Evolutionary conservation across 1,140 invertebrate genomes (phyloP), one percentile per base, ranked within the genome.

Genomic region (Heliconius nattereri): DNA sequence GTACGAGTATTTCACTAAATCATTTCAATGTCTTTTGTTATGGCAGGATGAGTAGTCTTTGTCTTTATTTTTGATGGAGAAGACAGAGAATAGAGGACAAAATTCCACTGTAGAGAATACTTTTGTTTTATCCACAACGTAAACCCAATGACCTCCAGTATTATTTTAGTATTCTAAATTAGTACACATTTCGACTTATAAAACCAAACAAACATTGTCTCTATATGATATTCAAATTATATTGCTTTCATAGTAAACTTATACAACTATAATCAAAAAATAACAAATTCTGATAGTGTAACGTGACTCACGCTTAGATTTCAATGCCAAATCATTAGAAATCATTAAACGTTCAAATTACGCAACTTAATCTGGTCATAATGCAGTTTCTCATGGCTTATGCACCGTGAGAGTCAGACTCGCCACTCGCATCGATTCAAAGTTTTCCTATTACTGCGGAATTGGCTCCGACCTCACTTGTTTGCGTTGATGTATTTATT

Each of bases 381-480:
- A 85, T 87, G 83, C 79, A 85, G 81, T 83, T 85, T 86, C 85
- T 84, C 84, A 87, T 79, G 84, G 80, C 78, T 66, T 7, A 78
- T 71, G 83, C 83, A 73, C 72, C 76, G 85, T 84, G 85, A 86
- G 83, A 86, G 85, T 84, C 73, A 75, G 75, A 85, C 80, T 86
- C 75, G 75, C 73, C 80, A 76, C 84, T 82, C 85, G 84, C 85
- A 90, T 90, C 87, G 88, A 89, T 91, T 86, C 81, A 85, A 90
- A 92, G 85, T 91, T 91, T 90, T 90, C 89, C 88, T 88, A 91
- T 90, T 91, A 90, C 83, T 79, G 74, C 54, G 79, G 85, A 81
- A 91, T 87, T 89, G 85, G 85, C 84, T 86, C 75, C 79, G 81
- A 73, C 74, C 78, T 79, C 80, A 81, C 83, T 90, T 87, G 85